Base-by-base conservation (phyloP, 2,113 vertebrate genomes). In the Leucoraja erinaceus region DNA sequence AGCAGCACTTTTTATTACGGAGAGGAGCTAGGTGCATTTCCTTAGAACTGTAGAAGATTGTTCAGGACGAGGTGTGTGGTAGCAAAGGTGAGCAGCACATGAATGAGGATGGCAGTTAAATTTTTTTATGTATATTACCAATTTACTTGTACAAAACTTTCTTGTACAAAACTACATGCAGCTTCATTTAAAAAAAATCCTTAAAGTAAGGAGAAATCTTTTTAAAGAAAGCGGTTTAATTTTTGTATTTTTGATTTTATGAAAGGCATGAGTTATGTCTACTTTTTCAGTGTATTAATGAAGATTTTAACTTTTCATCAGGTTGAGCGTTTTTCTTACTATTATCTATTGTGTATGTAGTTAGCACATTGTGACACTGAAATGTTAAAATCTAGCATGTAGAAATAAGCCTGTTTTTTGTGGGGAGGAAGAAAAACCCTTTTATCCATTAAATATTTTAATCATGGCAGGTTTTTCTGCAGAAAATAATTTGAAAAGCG, bases 271-370 rank as follows among this genome's bases (percentile, higher is more conserved):
- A 98, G 97, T 97, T 97, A 97, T 98, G 98, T 98, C 97, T 97
- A 96, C 97, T 98, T 98, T 97, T 98, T 97, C 98, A 98, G 97
- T 99, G 98, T 99, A 98, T 99, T 98, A 98, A 98, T 98, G 98
- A 98, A 98, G 97, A 98, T 98, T 98, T 97, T 98, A 98, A 98
- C 97, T 98, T 98, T 97, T 97, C 97, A 97, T 98, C 97, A 97
- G 96, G 97, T 97, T 97, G 97, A 97, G 97, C 98, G 96, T 97
- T 97, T 98, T 97, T 98, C 97, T 97, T 96, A 97, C 96, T 97
- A 97, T 97, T 97, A 96, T 97, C 95, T 96, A 96, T 97, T 97
- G 96, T 97, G 96, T 98, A 97, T 96, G 96, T 98, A 98, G 97
- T 97, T 98, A 97, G 97, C 96, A 96, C 96, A 96, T 97, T 96